These are phyloP conservation scores for Pardalotus punctatus DNA, from an alignment of 2,113 vertebrate genomes.

Conservation along the genomic window DNA sequence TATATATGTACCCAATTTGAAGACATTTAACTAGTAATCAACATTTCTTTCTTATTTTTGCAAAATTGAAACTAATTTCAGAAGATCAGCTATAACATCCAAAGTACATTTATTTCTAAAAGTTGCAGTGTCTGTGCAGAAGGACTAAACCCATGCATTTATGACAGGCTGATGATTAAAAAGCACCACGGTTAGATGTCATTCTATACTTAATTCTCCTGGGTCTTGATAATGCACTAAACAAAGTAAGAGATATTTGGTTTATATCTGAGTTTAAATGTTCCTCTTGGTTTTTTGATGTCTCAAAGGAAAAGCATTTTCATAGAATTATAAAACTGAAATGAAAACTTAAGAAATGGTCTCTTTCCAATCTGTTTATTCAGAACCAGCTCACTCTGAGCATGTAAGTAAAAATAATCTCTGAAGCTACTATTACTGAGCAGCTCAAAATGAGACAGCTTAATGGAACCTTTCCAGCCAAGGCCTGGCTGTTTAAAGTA, in stretches of 20 bases:
- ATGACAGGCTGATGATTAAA: not conserved
- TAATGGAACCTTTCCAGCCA: not conserved
- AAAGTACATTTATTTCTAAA: not conserved
- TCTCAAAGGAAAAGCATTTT: not conserved
- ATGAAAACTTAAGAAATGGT: not conserved
- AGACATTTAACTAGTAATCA: not conserved
- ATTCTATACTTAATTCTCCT: not conserved
- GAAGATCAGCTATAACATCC: not conserved
- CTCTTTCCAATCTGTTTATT: not conserved
- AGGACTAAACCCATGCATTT: not conserved
- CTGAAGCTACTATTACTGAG: not conserved
- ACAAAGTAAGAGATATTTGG: not conserved
- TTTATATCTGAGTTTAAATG: not conserved
- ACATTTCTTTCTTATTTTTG: not conserved
- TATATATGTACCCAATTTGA: not conserved
- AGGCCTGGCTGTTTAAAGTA: not conserved
- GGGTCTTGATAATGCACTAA: not conserved
- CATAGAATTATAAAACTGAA: not conserved
- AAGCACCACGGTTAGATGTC: not conserved
- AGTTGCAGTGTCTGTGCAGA: not conserved
- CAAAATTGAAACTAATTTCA: not conserved
- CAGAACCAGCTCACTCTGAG: not conserved
- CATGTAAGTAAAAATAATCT: not conserved
- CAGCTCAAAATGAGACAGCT: not conserved
- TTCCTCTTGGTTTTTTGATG: not conserved